phyloP scores from a whole-genome alignment of 2,113 vertebrate genomes.

The Crotalus viridis region DNA sequence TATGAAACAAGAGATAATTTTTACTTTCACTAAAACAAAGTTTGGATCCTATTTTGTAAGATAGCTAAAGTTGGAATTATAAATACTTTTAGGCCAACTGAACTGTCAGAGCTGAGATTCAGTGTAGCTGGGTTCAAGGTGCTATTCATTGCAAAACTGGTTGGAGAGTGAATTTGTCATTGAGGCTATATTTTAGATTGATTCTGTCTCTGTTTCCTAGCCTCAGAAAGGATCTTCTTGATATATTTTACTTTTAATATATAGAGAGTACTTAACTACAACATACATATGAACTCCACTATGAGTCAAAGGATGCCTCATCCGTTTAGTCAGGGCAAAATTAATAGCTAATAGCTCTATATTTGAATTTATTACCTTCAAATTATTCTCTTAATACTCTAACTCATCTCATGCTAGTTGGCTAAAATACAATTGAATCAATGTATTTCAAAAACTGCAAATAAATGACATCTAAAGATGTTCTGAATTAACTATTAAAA shows the following conservation, averaged over 20 bases:
- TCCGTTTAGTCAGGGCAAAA: constrained; percentile 41
- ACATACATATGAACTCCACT: constrained; percentile 20
- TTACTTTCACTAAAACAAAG: constrained; percentile 9
- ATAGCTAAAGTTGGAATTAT: background rate
- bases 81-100: background rate
- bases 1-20: background rate
- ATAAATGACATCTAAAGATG: constrained; percentile 22
- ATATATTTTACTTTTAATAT: constrained; percentile 20
- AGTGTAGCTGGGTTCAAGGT: background rate
- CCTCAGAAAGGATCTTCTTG: constrained; percentile 31
- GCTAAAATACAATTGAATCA: constrained; percentile 38
- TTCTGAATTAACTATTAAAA: constrained; percentile 46
- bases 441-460: constrained; percentile 35
- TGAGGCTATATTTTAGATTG: background rate
- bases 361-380: constrained; percentile 43
- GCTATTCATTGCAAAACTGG: background rate
- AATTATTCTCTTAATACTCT: constrained; percentile 37
- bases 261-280: background rate
- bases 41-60: background rate
- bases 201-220: constrained; percentile 10
- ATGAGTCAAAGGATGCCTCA: constrained; percentile 35
- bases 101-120: background rate
- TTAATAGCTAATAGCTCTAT: constrained; percentile 48
- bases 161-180: background rate
- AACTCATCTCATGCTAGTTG: constrained; percentile 2